Conservation (phyloP, 2,888 invertebrate genomes). For the Doris montereyensis region DNA sequence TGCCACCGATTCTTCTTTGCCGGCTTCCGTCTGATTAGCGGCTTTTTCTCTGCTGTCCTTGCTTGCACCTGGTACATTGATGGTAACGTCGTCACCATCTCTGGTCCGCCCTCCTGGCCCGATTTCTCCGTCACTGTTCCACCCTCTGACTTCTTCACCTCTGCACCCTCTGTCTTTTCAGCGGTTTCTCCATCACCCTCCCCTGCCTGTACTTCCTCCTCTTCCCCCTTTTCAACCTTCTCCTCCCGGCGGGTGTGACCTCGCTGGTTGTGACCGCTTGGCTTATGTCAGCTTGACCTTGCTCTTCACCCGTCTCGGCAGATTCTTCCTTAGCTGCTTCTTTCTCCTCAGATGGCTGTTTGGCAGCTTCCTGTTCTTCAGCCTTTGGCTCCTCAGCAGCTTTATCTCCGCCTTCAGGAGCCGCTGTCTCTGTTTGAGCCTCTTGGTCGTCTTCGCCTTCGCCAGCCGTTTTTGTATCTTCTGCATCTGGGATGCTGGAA, state of each 20-base stretch:
- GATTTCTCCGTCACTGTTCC: neutral
- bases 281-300: neutral
- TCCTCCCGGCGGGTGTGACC: too few relatives aligned
- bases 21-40: constrained; percentile 21
- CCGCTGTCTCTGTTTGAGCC: neutral
- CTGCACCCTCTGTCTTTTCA: constrained; percentile 28
- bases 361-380: constrained; percentile 7
- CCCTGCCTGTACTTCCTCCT: constrained; percentile 31
- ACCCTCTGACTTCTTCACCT: constrained; percentile 29
- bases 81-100: constrained; percentile 41
- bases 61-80: neutral
- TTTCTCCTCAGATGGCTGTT: neutral
- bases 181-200: constrained; percentile 33
- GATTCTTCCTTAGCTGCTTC: neutral
- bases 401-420: neutral
- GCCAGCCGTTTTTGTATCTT: neutral
- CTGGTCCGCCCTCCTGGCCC: constrained; percentile 39
- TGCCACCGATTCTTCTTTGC: too few relatives aligned
- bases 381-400: neutral
- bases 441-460: neutral
- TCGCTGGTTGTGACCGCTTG: neutral
- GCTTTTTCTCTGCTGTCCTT: constrained; percentile 36
- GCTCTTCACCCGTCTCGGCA: constrained; percentile 10
- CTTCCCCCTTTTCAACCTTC: constrained; percentile 35
- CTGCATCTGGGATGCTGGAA: neutral